These are phyloP conservation scores for Tamias sibiricus DNA, from an alignment of 2,113 vertebrate genomes.

Conservation along the genomic window DNA sequence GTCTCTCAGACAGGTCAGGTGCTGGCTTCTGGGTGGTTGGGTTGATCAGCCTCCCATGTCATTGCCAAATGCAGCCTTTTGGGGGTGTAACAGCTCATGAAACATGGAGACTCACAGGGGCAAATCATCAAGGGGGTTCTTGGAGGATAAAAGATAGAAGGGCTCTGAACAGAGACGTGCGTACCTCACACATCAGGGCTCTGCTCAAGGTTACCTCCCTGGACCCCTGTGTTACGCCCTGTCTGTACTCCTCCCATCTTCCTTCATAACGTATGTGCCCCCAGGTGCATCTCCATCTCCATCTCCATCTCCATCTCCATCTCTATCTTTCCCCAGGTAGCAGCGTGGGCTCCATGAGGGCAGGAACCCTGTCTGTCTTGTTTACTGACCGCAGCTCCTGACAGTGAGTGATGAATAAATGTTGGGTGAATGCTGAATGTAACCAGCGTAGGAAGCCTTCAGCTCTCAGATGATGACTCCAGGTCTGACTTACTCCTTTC, in stretches of 20 bases:
- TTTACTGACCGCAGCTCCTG: not conserved
- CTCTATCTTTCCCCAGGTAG: not conserved
- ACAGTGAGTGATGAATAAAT: not conserved
- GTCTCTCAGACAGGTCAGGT: not conserved
- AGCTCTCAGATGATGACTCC: not conserved
- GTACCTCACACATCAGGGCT: not conserved
- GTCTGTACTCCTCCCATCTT: not conserved
- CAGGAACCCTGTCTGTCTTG: not conserved
- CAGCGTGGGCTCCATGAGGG: not conserved
- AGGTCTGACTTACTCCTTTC: not conserved
- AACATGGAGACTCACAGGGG: not conserved
- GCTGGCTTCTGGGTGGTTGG: not conserved
- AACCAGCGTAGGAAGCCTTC: not conserved
- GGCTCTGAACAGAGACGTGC: not conserved
- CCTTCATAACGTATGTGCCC: not conserved
- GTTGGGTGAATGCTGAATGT: not conserved
- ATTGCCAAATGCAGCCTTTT: not conserved
- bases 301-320: no score
- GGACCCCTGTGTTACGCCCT: not conserved
- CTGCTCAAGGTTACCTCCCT: not conserved
- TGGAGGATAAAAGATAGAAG: not conserved
- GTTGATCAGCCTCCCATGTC: not conserved
- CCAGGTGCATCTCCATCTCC: accelerated
- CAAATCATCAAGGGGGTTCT: not conserved
- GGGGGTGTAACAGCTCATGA: not conserved